Conservation (phyloP, 2,113 vertebrate species). For the Corythaixoides concolor region DNA sequence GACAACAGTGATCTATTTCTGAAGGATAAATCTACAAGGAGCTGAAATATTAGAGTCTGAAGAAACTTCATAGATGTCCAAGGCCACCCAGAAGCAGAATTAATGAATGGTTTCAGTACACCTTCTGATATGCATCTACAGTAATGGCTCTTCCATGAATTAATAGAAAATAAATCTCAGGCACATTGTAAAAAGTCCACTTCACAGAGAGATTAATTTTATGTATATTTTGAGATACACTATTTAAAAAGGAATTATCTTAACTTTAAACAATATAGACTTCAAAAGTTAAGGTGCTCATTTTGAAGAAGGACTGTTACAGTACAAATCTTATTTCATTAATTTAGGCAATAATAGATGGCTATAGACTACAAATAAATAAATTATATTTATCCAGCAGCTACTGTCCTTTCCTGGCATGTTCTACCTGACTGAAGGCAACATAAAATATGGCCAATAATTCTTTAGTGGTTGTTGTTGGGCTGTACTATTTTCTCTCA, state of each 20-base stretch:
- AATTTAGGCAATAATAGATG: conserved; percentile 33
- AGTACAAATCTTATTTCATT: background rate
- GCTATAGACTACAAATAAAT: background rate
- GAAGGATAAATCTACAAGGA: background rate
- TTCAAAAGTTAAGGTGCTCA: background rate
- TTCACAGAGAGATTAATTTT: background rate
- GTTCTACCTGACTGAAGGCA: background rate
- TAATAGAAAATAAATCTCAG: background rate
- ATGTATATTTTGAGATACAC: background rate
- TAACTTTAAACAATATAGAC: background rate
- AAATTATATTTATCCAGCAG: background rate
- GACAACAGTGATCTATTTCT: background rate
- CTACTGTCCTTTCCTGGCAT: background rate
- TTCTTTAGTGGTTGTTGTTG: background rate
- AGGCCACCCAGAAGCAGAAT: conserved; percentile 45
- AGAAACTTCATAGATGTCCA: background rate
- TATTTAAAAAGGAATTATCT: conserved; percentile 4
- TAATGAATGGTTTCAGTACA: conserved; percentile 8
- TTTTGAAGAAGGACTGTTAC: background rate
- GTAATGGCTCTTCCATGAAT: background rate
- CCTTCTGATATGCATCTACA: conserved; percentile 18
- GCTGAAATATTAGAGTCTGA: background rate
- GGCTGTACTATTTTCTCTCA: background rate
- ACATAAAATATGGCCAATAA: background rate
- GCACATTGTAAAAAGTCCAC: background rate